phyloP scores from a whole-genome alignment of 2,797 vertebrate genomes.

The Scleropages formosus region DNA sequence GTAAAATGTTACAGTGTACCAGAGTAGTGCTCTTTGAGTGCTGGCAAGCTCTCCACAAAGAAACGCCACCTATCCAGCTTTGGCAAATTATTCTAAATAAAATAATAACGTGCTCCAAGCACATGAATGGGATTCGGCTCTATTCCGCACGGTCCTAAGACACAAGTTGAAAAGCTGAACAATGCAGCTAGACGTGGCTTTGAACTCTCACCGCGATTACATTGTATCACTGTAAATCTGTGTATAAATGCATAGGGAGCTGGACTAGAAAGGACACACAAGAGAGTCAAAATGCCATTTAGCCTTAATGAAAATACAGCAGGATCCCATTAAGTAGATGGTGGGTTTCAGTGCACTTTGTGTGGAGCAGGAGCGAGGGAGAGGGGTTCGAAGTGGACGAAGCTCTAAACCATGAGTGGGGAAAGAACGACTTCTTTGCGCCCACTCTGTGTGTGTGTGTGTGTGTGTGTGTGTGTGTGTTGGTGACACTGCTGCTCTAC shows the following conservation, averaged over 20 bases:
- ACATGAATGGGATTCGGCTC: constrained; percentile 14
- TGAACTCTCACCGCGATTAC: too few relatives aligned
- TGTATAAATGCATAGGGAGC: too few relatives aligned
- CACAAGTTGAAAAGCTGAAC: constrained; percentile 15
- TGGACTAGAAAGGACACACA: background rate
- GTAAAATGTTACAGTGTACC: constrained; percentile 13
- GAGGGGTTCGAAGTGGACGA: constrained; percentile 36
- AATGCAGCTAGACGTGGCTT: too few relatives aligned
- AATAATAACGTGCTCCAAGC: background rate
- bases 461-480: constrained; percentile 41
- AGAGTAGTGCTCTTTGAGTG: constrained; percentile 2
- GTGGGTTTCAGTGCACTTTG: background rate
- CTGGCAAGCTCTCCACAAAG: constrained; percentile 1
- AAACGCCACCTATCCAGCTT: constrained; percentile 7
- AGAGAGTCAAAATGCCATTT: background rate
- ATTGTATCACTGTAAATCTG: too few relatives aligned
- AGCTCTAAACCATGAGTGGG: constrained; percentile 14
- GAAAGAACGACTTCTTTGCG: constrained; percentile 40
- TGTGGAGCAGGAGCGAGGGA: constrained; percentile 11
- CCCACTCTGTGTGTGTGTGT: constrained; percentile 39
- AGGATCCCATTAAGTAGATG: background rate
- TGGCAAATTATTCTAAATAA: background rate
- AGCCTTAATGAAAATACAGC: background rate
- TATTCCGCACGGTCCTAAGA: background rate
- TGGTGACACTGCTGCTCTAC: too few relatives aligned